Conservation (phyloP, 2,113 vertebrate genomes). For the Smithornis capensis region DNA sequence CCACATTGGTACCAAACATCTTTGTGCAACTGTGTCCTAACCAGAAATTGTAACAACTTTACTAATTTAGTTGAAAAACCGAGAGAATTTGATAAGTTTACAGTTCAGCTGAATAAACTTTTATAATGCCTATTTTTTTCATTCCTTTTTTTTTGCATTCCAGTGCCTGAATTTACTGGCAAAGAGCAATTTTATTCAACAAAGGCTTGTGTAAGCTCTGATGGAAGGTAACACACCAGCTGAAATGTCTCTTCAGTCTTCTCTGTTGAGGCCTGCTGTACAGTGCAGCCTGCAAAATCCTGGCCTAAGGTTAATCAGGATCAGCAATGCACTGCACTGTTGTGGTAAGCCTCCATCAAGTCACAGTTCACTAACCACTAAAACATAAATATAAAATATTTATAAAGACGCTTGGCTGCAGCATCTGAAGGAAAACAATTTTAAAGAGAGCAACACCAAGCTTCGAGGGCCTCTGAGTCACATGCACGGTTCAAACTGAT, state of each 20-base stretch:
- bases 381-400: slow-evolving; percentile 12
- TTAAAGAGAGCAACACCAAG: not conserved
- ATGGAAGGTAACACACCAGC: not conserved
- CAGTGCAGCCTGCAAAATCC: not conserved
- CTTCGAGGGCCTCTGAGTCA: not conserved
- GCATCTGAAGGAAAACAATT: not conserved
- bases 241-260: not conserved
- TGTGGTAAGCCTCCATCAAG: not conserved
- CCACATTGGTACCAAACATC: not conserved
- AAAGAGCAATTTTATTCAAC: not conserved
- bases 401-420: not conserved
- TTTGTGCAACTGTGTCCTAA: not conserved
- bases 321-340: not conserved
- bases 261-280: not conserved
- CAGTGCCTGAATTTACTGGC: not conserved
- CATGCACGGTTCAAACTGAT: not conserved
- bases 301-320: not conserved
- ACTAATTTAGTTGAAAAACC: not conserved
- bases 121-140: not conserved
- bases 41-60: not conserved
- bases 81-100: not conserved
- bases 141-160: not conserved
- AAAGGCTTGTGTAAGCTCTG: not conserved
- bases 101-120: not conserved
- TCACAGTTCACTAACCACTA: not conserved